A percentile compares a stretch with the other conserved stretches of the same genome.
Evolutionary conservation across 1,140 invertebrate species (phyloP).

Genomic region (Chrysomallon squamiferum): DNA sequence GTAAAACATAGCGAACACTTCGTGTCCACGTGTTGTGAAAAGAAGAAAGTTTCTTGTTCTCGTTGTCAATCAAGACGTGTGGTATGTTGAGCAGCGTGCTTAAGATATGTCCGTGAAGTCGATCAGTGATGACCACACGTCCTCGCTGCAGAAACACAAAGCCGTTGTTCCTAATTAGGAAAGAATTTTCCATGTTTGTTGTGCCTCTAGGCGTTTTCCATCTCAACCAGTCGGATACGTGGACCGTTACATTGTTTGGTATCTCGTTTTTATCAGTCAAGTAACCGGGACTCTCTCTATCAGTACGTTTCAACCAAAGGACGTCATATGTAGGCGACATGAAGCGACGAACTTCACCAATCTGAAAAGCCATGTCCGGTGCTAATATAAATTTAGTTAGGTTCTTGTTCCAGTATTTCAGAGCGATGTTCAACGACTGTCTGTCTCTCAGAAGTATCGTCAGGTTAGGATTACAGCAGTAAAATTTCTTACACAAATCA

Average conservation of each 20-base stretch:
- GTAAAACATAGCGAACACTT: conserved; percentile 1
- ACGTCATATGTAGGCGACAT: conserved; percentile 8
- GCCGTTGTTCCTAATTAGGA: conserved; percentile 9
- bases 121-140: conserved; percentile 25
- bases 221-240: conserved; percentile 7
- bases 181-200: conserved; percentile 5
- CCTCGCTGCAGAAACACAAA: conserved; percentile 14
- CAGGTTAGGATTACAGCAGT: conserved; percentile 13
- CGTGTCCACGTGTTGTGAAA: conserved; percentile 28
- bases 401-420: not conserved
- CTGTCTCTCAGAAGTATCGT: conserved; percentile 20
- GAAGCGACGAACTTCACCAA: conserved; percentile 1
- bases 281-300: not conserved
- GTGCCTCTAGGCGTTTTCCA: not conserved
- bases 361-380: conserved; percentile 19
- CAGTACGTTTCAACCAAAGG: conserved; percentile 4
- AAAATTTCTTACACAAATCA: conserved; percentile 2
- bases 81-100: conserved; percentile 24
- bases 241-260: not conserved
- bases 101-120: conserved; percentile 33
- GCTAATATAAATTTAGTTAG: conserved; percentile 1
- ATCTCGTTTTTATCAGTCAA: not conserved
- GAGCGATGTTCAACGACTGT: conserved; percentile 1
- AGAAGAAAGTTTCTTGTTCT: conserved; percentile 15
- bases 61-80: conserved; percentile 28